phyloP scores from a whole-genome alignment of 1,140 invertebrate genomes.

The Neoseiulus cucumeris region DNA sequence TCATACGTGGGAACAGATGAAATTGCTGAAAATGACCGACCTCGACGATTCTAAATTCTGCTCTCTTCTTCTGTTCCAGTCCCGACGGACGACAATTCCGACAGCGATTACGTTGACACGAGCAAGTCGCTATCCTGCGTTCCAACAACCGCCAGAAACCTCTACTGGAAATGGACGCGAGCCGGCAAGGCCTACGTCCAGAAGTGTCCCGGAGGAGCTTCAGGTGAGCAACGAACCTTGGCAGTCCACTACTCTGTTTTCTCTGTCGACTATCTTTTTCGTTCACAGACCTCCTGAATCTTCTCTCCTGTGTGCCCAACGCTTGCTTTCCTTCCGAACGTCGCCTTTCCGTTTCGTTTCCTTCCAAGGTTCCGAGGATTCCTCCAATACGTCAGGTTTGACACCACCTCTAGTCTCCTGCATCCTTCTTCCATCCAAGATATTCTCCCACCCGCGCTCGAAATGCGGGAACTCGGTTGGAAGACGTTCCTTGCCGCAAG shows the following conservation, averaged over 20 bases:
- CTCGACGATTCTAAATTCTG: no score
- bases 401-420: no score
- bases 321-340: no score
- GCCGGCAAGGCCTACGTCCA: background rate
- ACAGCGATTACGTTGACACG: background rate
- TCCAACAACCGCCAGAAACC: background rate
- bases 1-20: no score
- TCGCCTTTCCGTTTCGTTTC: background rate
- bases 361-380: background rate
- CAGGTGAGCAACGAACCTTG: background rate
- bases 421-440: no score
- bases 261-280: background rate
- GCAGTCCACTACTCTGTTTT: background rate
- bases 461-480: no score
- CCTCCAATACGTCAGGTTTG: no score
- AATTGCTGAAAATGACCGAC: no score
- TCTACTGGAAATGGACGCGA: slow-evolving; percentile 4
- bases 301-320: no score
- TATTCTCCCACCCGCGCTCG: no score
- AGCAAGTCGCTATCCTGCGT: background rate
- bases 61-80: background rate
- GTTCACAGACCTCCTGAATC: background rate
- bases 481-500: no score
- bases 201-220: background rate
- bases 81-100: background rate